phyloP scores from a whole-genome alignment of 2,113 vertebrate species.

The Meriones unguiculatus region DNA sequence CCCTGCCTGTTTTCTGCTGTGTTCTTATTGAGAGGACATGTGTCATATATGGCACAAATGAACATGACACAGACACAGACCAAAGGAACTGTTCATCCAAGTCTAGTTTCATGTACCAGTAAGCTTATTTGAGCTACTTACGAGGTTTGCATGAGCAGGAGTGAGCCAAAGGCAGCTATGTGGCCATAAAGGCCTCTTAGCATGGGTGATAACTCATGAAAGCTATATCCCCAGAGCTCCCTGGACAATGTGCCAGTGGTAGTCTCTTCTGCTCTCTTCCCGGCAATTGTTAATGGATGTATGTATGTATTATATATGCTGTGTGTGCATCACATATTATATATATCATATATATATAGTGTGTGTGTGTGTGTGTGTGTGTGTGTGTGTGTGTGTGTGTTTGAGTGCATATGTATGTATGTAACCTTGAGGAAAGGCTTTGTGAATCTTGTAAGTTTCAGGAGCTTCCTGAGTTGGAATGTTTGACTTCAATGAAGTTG shows the following conservation, averaged over 20 bases:
- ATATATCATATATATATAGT: not conserved
- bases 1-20: not conserved
- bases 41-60: too few species aligned
- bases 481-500: not conserved
- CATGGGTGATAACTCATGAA: not conserved
- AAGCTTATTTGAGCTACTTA: not conserved
- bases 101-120: not conserved
- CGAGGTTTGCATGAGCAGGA: too few species aligned
- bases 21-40: not conserved
- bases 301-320: not conserved
- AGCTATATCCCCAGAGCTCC: not conserved
- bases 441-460: not conserved
- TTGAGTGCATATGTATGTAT: not conserved
- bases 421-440: not conserved
- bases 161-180: not conserved
- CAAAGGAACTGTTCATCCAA: not conserved
- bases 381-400: not conserved
- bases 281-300: not conserved
- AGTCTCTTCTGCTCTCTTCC: not conserved
- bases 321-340: not conserved
- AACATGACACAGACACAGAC: not conserved
- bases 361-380: not conserved
- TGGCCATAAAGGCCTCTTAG: not conserved
- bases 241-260: not conserved
- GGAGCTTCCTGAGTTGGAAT: not conserved